These are phyloP conservation scores for Blastobasis adustella DNA, from an alignment of 2,888 invertebrate species.

Conservation along the genomic window DNA sequence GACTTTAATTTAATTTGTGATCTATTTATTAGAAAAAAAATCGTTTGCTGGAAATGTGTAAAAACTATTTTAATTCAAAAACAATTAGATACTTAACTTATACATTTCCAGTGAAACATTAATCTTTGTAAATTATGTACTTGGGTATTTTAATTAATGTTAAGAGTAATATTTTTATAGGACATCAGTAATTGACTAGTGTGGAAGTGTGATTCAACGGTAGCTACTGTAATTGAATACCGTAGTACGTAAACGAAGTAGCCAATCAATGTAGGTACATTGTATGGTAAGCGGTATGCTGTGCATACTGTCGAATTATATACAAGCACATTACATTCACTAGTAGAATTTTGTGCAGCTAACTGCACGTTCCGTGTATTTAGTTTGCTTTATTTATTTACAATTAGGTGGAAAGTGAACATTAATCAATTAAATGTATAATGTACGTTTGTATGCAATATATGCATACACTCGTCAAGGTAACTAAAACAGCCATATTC, in stretches of 20 bases:
- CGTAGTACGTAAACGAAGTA: slow-evolving; percentile 12
- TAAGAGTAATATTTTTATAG: slow-evolving; percentile 30
- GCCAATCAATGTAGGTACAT: too few species aligned
- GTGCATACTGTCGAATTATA: slow-evolving; percentile 31
- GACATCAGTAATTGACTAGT: slow-evolving; percentile 36
- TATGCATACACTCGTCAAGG: too few species aligned
- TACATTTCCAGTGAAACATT: neutral
- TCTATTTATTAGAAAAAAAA: neutral
- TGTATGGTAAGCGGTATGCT: slow-evolving; percentile 26
- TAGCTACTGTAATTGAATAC: slow-evolving; percentile 27
- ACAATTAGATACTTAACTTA: too few species aligned
- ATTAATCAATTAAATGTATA: too few species aligned
- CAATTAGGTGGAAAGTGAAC: too few species aligned
- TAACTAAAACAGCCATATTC: too few species aligned
- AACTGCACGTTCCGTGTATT: slow-evolving; percentile 5
- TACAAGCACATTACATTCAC: too few species aligned
- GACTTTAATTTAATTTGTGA: neutral
- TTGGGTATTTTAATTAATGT: slow-evolving; percentile 40
- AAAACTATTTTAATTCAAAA: neutral
- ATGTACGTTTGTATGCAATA: too few species aligned
- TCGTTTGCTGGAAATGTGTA: neutral
- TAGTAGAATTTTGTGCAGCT: too few species aligned
- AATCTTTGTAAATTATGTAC: slow-evolving; percentile 4
- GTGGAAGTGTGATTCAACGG: slow-evolving; percentile 53
- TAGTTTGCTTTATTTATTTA: neutral